These are phyloP conservation scores for Conger conger DNA, from an alignment of 2,113 vertebrate species.

Conservation along the genomic window DNA sequence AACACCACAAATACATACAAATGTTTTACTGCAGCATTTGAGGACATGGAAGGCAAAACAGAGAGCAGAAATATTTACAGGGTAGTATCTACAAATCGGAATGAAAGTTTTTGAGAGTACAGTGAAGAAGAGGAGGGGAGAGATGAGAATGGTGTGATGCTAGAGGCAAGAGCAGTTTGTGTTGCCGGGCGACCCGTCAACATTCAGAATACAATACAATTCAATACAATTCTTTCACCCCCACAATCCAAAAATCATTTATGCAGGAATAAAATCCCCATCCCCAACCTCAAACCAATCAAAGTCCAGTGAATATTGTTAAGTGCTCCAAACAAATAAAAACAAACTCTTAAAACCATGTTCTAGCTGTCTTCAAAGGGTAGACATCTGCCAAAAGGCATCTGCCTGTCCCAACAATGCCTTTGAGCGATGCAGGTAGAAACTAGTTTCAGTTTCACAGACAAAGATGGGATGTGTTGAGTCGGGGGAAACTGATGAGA, in stretches of 20 bases:
- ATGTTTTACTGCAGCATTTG: conserved; percentile 38
- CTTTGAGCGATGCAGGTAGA: conserved; percentile 15
- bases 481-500: background rate
- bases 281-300: background rate
- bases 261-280: background rate
- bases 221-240: too few relatives aligned
- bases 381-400: too few relatives aligned
- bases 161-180: background rate
- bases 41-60: background rate
- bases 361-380: too few relatives aligned
- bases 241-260: background rate
- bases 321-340: background rate
- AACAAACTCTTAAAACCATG: background rate
- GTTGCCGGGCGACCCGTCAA: too few relatives aligned
- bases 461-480: too few relatives aligned
- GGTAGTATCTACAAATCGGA: conserved; percentile 48
- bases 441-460: background rate
- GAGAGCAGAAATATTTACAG: conserved; percentile 50
- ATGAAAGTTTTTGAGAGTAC: conserved; percentile 15
- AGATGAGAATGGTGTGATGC: background rate
- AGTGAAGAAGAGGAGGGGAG: background rate
- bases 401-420: background rate
- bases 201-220: too few relatives aligned
- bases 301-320: background rate
- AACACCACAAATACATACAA: conserved; percentile 30